A percentile compares a stretch with the other conserved stretches of the same genome.
phyloP scores from a whole-genome alignment of 2,888 invertebrate species.

The Slavum lentiscoides region DNA sequence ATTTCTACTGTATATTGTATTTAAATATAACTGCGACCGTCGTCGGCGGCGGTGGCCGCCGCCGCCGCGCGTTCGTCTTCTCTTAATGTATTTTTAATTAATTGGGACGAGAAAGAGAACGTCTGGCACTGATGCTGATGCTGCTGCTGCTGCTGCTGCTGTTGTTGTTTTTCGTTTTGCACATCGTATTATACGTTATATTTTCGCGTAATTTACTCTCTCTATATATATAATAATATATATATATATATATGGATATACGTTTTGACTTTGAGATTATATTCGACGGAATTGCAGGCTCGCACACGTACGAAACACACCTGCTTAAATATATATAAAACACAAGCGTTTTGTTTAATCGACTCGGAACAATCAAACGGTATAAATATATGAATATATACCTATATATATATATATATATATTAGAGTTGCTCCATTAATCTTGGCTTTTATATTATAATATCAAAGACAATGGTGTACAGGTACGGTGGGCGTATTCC shows the following conservation, averaged over 20 bases:
- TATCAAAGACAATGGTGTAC: background rate
- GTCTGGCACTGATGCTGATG: background rate
- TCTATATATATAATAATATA: too few relatives aligned
- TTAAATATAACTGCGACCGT: background rate
- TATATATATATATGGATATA: too few relatives aligned
- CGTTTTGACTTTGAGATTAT: background rate
- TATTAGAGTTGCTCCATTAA: background rate
- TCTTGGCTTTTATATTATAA: background rate
- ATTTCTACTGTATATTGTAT: background rate
- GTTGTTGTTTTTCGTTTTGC: too few relatives aligned
- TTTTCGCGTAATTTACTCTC: too few relatives aligned
- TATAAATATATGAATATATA: background rate
- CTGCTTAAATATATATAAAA: background rate
- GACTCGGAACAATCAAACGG: background rate
- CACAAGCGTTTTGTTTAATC: background rate
- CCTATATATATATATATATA: too few relatives aligned
- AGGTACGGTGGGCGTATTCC: background rate
- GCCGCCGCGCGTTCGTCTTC: background rate
- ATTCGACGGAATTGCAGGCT: too few relatives aligned
- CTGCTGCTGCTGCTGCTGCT: too few relatives aligned
- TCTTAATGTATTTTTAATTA: constrained; percentile 22
- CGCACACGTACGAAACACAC: background rate
- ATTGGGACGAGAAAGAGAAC: background rate
- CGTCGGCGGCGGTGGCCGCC: background rate
- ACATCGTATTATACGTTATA: too few relatives aligned